Percentiles rank a stretch among this genome's conserved stretches.
These are phyloP conservation scores for Muscicapa adusta DNA, from an alignment of 2,113 vertebrate genomes.

Conservation along the genomic window DNA sequence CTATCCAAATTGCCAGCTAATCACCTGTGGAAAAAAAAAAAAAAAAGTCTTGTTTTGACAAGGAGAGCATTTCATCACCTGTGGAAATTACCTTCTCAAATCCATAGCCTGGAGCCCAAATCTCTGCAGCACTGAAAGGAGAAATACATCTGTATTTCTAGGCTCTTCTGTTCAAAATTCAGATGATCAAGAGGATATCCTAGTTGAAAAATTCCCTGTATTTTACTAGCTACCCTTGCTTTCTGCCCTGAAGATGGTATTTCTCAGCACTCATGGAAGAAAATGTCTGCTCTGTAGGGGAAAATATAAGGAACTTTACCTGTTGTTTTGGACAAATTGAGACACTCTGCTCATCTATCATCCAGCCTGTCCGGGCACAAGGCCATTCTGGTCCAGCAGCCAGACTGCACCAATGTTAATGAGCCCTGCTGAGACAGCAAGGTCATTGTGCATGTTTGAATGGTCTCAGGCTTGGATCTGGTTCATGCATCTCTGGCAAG, in stretches of 20 bases:
- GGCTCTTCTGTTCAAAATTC: background rate
- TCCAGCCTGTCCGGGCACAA: background rate
- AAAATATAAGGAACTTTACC: background rate
- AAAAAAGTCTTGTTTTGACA: background rate
- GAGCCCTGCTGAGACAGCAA: background rate
- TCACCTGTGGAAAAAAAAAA: background rate
- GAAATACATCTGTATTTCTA: background rate
- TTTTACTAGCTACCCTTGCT: background rate
- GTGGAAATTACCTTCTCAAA: constrained; percentile 8
- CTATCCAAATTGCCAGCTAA: constrained; percentile 5
- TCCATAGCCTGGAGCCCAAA: background rate
- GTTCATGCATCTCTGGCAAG: background rate
- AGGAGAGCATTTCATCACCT: background rate
- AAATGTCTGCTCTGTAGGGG: background rate
- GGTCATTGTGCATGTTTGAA: background rate
- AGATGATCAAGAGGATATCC: background rate
- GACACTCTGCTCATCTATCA: background rate
- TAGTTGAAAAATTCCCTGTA: background rate
- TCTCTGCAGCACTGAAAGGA: background rate
- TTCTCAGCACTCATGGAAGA: background rate
- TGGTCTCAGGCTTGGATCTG: background rate
- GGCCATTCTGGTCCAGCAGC: background rate
- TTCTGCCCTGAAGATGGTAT: background rate
- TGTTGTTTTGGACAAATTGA: background rate
- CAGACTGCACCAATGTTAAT: background rate